phyloP scores from a whole-genome alignment of 2,113 vertebrate species.

The Noturus placidus region DNA sequence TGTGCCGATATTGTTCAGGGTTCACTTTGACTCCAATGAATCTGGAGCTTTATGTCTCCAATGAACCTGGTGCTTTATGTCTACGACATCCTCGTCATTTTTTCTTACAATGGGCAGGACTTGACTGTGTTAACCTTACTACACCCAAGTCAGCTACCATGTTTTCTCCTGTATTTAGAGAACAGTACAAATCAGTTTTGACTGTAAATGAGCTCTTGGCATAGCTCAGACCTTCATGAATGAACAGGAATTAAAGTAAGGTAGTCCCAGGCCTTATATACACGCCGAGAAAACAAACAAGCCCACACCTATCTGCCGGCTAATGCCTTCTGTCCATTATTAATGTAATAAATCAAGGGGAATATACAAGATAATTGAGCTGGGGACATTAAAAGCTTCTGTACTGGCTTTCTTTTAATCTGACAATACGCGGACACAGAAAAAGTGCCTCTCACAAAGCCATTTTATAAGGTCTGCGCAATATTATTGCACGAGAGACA shows the following conservation, averaged over 20 bases:
- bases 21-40: too few relatives aligned
- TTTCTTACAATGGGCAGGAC: too few relatives aligned
- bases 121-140: neutral
- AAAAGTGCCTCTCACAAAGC: conserved; percentile 22
- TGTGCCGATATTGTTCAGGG: too few relatives aligned
- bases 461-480: conserved; percentile 13
- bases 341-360: conserved; percentile 41
- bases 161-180: conserved; percentile 45
- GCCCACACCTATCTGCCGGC: conserved; percentile 7
- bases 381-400: conserved; percentile 25
- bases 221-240: conserved; percentile 19
- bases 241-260: conserved; percentile 24
- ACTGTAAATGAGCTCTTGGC: conserved; percentile 25
- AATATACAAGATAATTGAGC: conserved; percentile 24
- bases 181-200: conserved; percentile 42
- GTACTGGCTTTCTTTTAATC: conserved; percentile 25
- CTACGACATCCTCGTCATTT: too few relatives aligned
- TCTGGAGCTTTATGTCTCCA: too few relatives aligned
- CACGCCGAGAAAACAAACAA: conserved; percentile 28
- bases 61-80: too few relatives aligned
- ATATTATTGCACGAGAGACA: neutral
- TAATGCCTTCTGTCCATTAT: conserved; percentile 29
- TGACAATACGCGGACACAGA: conserved; percentile 6
- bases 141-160: conserved; percentile 31
- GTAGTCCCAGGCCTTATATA: conserved; percentile 28